Conservation (phyloP, 2,888 invertebrate species). For the Lasioglossum vierecki region DNA sequence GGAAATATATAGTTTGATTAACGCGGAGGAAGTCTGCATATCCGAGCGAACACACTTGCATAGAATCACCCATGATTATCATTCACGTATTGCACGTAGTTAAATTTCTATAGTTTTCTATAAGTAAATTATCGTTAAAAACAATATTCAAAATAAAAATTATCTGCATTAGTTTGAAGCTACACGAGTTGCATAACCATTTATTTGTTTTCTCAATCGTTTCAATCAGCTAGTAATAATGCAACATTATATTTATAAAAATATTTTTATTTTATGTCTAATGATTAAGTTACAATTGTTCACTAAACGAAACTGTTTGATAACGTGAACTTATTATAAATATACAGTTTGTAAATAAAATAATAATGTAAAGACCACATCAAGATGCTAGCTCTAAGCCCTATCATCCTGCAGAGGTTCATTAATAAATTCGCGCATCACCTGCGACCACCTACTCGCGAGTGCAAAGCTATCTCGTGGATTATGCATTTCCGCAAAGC, state of each 20-base stretch:
- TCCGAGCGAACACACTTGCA: background rate
- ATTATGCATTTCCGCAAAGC: background rate
- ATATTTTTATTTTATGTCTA: too few relatives aligned
- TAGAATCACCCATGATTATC: background rate
- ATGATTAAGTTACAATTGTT: background rate
- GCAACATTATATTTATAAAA: background rate
- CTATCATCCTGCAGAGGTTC: background rate
- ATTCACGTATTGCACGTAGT: background rate
- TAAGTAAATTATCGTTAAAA: background rate
- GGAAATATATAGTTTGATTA: background rate
- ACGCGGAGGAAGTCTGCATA: background rate
- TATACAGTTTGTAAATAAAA: background rate
- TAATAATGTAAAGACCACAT: background rate
- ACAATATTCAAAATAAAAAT: background rate
- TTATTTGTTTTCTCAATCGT: background rate
- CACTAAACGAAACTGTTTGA: background rate
- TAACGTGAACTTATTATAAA: background rate
- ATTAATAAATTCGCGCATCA: background rate
- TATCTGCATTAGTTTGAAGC: background rate
- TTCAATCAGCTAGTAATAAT: background rate
- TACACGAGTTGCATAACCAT: background rate
- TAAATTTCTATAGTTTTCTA: background rate
- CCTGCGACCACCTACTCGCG: background rate
- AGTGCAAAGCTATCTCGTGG: background rate
- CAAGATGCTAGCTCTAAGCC: background rate